phyloP scores from a whole-genome alignment of 2,113 vertebrate genomes.

The Chlorodrepanis virens region DNA sequence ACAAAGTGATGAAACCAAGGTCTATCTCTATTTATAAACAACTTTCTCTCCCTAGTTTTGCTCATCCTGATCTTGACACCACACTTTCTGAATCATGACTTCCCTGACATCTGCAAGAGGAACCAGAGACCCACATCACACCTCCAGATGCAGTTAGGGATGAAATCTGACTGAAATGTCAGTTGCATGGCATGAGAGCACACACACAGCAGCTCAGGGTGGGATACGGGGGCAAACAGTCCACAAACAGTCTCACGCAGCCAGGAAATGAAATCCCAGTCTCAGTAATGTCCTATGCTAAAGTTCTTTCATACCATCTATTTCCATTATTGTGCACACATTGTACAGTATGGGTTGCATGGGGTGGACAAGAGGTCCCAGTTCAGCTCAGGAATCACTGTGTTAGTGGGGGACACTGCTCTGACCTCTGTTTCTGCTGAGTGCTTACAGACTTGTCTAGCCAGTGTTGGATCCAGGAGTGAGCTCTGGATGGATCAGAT shows the following conservation, averaged over 20 bases:
- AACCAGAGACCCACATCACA: neutral
- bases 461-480: neutral
- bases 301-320: neutral
- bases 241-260: fast-evolving
- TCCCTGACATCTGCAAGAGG: neutral
- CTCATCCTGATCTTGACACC: neutral
- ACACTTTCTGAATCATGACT: neutral
- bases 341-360: neutral
- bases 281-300: neutral
- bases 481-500: neutral
- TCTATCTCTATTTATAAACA: neutral
- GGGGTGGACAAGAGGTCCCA: neutral
- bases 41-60: neutral
- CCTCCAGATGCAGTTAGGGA: neutral
- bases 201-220: neutral
- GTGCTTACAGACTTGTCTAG: neutral
- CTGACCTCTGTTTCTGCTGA: neutral
- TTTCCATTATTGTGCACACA: neutral
- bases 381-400: neutral
- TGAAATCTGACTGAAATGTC: neutral
- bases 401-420: neutral
- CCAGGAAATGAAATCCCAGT: neutral
- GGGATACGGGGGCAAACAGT: neutral
- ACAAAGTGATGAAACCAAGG: neutral
- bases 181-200: neutral